These are phyloP conservation scores for Dendrocopos noguchii DNA, from an alignment of 2,113 vertebrate species.

Conservation along the genomic window DNA sequence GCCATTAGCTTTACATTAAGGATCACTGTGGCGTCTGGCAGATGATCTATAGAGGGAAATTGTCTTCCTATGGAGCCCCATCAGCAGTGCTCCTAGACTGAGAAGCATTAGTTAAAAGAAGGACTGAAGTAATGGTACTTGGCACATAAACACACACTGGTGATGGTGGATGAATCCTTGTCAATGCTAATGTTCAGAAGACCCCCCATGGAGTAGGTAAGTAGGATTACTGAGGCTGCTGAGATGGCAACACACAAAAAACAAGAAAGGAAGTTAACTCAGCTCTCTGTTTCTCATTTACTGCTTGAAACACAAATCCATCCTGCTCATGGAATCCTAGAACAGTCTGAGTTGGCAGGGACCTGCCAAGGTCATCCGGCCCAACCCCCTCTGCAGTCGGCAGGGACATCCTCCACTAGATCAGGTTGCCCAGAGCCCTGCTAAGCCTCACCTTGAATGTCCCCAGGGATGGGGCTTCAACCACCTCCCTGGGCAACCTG, in stretches of 20 bases:
- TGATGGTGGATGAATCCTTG: slow-evolving; percentile 2
- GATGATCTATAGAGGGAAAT: slow-evolving; percentile 13
- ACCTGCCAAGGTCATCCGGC: no score
- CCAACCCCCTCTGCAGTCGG: no score
- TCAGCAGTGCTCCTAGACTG: background rate
- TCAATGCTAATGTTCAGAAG: background rate
- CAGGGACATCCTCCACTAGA: no score
- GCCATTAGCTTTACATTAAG: slow-evolving; percentile 51
- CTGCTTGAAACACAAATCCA: background rate
- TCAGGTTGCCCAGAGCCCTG: no score
- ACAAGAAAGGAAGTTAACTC: background rate
- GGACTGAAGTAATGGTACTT: slow-evolving; percentile 2
- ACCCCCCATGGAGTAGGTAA: background rate
- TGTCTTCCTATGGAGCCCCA: background rate
- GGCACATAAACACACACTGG: background rate
- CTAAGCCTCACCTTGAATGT: no score
- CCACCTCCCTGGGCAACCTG: no score
- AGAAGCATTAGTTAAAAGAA: slow-evolving; percentile 17
- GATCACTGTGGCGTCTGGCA: background rate
- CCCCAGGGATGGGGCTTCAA: no score
- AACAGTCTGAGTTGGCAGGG: no score
- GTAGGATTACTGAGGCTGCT: background rate
- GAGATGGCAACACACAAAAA: background rate
- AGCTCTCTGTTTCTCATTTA: background rate
- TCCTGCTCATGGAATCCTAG: background rate